Percentiles rank a stretch among this genome's conserved stretches.
Evolutionary conservation across 1,140 invertebrate species (phyloP).

Genomic region (Drosophila lacteicornis): DNA sequence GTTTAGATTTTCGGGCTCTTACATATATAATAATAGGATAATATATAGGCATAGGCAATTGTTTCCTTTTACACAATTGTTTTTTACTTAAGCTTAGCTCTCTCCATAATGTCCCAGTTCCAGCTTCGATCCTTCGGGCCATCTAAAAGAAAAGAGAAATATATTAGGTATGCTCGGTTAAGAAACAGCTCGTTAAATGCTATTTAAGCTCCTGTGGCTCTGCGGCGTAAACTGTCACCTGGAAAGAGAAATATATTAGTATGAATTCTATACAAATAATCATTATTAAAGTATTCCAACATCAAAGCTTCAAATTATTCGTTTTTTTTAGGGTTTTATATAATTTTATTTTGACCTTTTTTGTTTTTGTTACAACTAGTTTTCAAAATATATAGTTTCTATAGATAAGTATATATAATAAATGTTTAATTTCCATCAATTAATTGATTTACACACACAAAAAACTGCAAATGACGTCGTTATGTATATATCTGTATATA

Average conservation of each 20-base stretch:
- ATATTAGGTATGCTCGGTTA: slow-evolving; percentile 56
- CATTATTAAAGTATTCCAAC: slow-evolving; percentile 3
- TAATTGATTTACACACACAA: slow-evolving; percentile 62
- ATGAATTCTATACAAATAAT: slow-evolving; percentile 9
- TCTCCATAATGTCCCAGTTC: slow-evolving; percentile 14
- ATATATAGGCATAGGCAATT: slow-evolving; percentile 44
- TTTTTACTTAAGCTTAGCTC: slow-evolving; percentile 53
- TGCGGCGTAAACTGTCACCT: slow-evolving; percentile 43
- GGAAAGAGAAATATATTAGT: slow-evolving; percentile 68
- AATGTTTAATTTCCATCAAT: slow-evolving; percentile 71
- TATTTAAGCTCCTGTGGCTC: background rate
- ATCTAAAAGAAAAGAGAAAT: slow-evolving; percentile 64
- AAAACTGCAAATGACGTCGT: slow-evolving; percentile 44
- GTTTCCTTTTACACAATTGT: slow-evolving; percentile 44
- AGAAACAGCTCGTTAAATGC: background rate
- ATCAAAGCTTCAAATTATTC: slow-evolving; percentile 8
- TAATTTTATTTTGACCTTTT: slow-evolving; percentile 64
- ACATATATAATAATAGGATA: slow-evolving; percentile 32
- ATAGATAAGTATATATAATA: slow-evolving; percentile 67
- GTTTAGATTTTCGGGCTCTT: slow-evolving; percentile 48
- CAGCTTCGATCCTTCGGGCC: background rate
- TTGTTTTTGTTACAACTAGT: slow-evolving; percentile 70
- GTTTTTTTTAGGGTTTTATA: slow-evolving; percentile 48
- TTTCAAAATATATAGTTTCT: slow-evolving; percentile 77
- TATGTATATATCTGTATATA: slow-evolving; percentile 30